phyloP scores from a whole-genome alignment of 2,113 vertebrate species.

The Tonatia bakeri region DNA sequence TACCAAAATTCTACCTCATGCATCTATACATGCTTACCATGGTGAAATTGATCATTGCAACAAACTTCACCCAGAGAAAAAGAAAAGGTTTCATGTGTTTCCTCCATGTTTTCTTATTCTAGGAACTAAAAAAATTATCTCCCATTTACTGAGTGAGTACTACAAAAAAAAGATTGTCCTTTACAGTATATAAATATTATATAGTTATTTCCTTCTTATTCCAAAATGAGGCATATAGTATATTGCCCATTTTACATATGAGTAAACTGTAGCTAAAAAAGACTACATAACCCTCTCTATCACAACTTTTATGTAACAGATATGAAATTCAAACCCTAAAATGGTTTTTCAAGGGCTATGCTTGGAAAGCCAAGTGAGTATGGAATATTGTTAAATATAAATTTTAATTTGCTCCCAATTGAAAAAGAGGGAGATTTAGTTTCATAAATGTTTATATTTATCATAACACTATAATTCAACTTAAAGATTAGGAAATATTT shows the following conservation, averaged over 20 bases:
- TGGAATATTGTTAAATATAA: constrained; percentile 24
- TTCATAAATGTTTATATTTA: neutral
- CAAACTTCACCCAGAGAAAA: neutral
- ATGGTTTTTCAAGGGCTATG: neutral
- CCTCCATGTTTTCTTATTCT: neutral
- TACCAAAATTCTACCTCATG: neutral
- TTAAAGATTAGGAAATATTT: neutral
- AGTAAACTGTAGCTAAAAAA: neutral
- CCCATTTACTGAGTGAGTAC: neutral
- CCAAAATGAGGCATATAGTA: neutral
- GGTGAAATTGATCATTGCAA: neutral
- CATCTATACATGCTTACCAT: neutral
- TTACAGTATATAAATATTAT: neutral
- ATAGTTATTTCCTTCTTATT: neutral
- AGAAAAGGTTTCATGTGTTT: neutral
- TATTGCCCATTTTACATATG: neutral
- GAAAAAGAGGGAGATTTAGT: neutral
- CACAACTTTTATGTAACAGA: neutral
- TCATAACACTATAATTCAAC: neutral
- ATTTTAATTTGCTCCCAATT: neutral
- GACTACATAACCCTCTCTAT: neutral
- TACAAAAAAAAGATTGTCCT: neutral
- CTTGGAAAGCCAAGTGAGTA: neutral
- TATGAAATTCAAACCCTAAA: neutral
- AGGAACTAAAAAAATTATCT: neutral